phyloP scores from a whole-genome alignment of 2,797 vertebrate species.

The Coranthus polyacanthus region DNA sequence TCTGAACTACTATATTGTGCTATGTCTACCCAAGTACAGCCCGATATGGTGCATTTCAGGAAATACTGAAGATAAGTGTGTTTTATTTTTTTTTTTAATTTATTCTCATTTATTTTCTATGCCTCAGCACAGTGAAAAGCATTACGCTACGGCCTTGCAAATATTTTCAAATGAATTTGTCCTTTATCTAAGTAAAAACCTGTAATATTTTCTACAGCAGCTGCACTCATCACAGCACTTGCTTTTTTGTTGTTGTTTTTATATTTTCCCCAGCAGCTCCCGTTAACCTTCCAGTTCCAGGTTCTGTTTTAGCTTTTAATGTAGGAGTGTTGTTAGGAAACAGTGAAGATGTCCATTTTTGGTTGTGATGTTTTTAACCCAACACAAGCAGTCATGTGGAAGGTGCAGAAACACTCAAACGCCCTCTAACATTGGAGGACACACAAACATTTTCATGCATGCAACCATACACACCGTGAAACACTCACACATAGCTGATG shows the following conservation, averaged over 20 bases:
- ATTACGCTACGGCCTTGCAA: neutral
- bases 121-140: neutral
- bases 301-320: constrained; percentile 16
- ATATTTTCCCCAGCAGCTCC: neutral
- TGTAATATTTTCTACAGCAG: neutral
- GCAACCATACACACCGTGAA: neutral
- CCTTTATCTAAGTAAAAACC: neutral
- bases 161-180: neutral
- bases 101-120: neutral
- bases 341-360: too few relatives aligned
- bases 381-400: constrained; percentile 41
- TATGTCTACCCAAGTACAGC: neutral
- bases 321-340: constrained; percentile 34
- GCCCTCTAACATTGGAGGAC: too few relatives aligned
- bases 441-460: neutral
- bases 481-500: neutral
- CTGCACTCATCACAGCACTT: too few relatives aligned
- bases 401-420: constrained; percentile 37
- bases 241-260: neutral
- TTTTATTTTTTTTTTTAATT: constrained; percentile 1
- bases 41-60: neutral
- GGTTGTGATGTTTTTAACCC: constrained; percentile 33
- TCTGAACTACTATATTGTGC: too few relatives aligned
- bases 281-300: neutral
- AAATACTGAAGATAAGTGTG: neutral